Base-by-base conservation (phyloP, 1,140 invertebrate species). In the Cecropterus lyciades region DNA sequence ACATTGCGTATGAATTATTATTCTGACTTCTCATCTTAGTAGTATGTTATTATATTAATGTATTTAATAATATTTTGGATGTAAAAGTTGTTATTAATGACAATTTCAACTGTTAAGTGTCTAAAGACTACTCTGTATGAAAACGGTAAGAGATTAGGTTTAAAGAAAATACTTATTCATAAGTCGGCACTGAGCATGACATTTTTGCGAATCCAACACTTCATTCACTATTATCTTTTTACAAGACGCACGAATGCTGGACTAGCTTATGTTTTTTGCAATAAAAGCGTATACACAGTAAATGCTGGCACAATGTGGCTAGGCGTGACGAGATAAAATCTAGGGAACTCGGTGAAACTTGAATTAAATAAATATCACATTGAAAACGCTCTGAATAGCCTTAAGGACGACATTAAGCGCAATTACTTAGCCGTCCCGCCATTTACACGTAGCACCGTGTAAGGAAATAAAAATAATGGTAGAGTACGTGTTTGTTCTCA, bases 281-380 rank as follows among this genome's bases (percentile, higher is more conserved):
- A 80, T 70, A 82, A 84, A 85, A 78, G 66, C 72, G 49, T 64
- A 74, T 62, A 56, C 77, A 55, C 74, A 59, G 72, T 81, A 81
- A 77, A 77, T 77, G 75, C 56, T 77, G 71, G 71, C 67, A 82
- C 82, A 84, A 80, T 82, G 79, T 78, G 72, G 71, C 70, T 72
- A 78, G 78, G 79, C 85, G 85, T 86, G 85, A 88, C 85, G 77
- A 82, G 84, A 88, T 86, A 88, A 76, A 77, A 88, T 88, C 84
- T 75, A 77, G 71, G 70, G 75, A 74, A 79, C 69, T 75, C 76
- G 75, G 75, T 77, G 72, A 77, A 78, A 79, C 80, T 79, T 63
- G 75, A 77, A 82, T 85, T 82, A 84, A 85, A 86, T 84, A 84
- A 86, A 84, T 84, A 84, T 79, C 70, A 79, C 73, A 82, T 85